Evolutionary conservation across 2,797 vertebrate species (phyloP).

Genomic region (Vespertilio murinus): DNA sequence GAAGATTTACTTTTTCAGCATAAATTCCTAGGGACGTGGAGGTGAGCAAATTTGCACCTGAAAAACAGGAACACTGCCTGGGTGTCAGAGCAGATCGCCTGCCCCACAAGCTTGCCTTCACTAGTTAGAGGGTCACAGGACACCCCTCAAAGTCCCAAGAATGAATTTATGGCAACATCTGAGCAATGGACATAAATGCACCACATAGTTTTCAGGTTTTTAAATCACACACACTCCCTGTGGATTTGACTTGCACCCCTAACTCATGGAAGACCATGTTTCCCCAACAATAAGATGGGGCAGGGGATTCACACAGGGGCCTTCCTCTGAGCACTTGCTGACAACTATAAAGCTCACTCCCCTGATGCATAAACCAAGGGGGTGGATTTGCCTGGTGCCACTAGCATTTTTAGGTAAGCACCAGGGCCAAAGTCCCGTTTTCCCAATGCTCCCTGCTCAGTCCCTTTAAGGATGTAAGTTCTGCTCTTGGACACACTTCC

Average conservation of each 20-base stretch:
- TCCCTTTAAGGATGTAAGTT: background rate
- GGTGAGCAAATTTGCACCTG: background rate
- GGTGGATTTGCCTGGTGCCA: background rate
- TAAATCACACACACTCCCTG: background rate
- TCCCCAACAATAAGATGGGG: background rate
- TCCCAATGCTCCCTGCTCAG: background rate
- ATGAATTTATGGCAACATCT: slow-evolving; percentile 22
- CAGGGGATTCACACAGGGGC: background rate
- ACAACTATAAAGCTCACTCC: background rate
- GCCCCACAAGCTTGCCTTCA: background rate
- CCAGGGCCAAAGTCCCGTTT: background rate
- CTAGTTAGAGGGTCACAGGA: background rate
- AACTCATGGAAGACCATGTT: background rate
- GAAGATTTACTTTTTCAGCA: background rate
- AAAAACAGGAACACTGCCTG: background rate
- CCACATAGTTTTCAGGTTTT: slow-evolving; percentile 19
- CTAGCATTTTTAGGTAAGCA: background rate
- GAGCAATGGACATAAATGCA: background rate
- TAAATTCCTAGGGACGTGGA: background rate
- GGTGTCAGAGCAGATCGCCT: background rate
- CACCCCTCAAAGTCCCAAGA: slow-evolving; percentile 6
- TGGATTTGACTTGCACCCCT: background rate
- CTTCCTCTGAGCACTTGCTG: background rate
- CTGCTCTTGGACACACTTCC: background rate
- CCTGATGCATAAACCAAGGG: background rate